A percentile compares a stretch with the other conserved stretches of the same genome.
Conservation (phyloP, 2,113 vertebrate species). For the human region DNA sequence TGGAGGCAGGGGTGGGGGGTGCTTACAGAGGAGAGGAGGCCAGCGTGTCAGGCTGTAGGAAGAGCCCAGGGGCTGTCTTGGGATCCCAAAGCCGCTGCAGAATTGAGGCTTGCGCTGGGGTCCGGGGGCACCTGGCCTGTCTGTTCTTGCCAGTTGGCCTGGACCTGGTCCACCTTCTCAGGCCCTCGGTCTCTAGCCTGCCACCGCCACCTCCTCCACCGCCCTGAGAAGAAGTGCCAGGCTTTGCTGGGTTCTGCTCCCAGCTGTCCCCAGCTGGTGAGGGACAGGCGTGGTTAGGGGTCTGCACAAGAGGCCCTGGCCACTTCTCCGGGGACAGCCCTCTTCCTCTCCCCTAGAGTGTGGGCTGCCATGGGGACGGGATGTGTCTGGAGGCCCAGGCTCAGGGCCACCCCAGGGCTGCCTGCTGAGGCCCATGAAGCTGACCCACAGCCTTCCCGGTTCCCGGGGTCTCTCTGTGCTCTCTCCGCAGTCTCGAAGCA, state of each 20-base stretch:
- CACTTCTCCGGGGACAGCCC: neutral
- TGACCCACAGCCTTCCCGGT: neutral
- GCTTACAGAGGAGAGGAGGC: neutral
- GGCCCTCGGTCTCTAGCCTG: neutral
- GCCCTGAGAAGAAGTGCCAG: neutral
- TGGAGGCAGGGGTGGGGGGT: too few species aligned
- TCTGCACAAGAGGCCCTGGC: neutral
- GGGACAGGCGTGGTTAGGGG: neutral
- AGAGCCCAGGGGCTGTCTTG: neutral
- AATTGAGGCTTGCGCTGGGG: neutral
- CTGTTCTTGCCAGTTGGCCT: neutral
- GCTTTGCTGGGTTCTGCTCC: neutral
- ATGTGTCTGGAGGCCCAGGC: neutral
- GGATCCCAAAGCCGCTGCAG: neutral
- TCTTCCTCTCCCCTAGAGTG: neutral
- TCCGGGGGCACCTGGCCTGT: neutral
- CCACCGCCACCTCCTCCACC: neutral
- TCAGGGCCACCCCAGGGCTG: neutral
- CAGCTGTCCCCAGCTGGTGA: neutral
- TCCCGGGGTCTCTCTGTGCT: conserved; percentile 50
- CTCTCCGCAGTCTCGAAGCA: conserved; percentile 89
- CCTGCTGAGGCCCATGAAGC: neutral
- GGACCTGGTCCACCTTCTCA: neutral
- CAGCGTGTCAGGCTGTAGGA: neutral
- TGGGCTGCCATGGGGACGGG: neutral